These are phyloP conservation scores for Ceratoteleas bidentatus DNA, from an alignment of 1,140 invertebrate genomes.

Conservation along the genomic window DNA sequence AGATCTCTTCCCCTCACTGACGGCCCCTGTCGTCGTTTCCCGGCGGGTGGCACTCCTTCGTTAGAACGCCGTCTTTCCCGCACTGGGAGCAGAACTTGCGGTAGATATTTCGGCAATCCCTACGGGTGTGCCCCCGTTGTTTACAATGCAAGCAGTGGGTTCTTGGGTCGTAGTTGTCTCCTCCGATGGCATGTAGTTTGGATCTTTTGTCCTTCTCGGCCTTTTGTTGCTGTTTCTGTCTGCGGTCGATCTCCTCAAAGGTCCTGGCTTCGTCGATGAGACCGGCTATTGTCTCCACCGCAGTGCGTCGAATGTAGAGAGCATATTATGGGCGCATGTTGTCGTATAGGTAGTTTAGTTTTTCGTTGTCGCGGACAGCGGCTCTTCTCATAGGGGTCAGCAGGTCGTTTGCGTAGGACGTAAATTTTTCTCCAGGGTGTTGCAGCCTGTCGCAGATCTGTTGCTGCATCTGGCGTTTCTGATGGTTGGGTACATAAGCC, in stretches of 20 bases:
- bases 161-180: background rate
- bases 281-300: background rate
- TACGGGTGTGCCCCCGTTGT: conserved; percentile 4
- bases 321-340: background rate
- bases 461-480: background rate
- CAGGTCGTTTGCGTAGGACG: background rate
- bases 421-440: background rate
- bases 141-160: conserved; percentile 18
- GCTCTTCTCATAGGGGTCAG: conserved; percentile 6
- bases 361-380: background rate
- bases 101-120: background rate
- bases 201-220: too few species aligned
- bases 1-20: too few species aligned
- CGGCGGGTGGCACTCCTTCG: background rate
- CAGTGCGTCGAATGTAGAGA: background rate
- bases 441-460: conserved; percentile 3
- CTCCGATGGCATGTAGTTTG: too few species aligned
- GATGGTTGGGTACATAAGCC: background rate
- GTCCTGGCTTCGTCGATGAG: background rate
- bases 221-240: background rate
- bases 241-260: conserved; percentile 3
- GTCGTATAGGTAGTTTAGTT: background rate
- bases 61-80: background rate
- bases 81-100: conserved; percentile 1
- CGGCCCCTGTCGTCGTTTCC: too few species aligned